These are phyloP conservation scores for Netelia melanura DNA, from an alignment of 2,888 invertebrate genomes.

Conservation along the genomic window DNA sequence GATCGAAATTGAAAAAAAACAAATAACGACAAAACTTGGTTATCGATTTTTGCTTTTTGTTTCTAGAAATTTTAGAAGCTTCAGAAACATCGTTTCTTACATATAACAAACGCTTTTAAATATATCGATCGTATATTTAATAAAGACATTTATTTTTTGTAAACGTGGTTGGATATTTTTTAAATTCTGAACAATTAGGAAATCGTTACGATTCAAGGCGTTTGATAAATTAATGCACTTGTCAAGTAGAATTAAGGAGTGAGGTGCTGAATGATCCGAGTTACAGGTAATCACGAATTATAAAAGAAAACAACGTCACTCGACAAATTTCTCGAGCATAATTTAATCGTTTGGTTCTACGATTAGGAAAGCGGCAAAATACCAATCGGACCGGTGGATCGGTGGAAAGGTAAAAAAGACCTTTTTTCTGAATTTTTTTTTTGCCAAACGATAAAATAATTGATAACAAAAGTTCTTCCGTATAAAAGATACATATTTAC, in stretches of 20 bases:
- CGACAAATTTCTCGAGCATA: neutral
- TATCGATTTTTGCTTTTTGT: neutral
- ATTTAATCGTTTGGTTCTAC: neutral
- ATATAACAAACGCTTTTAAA: constrained; percentile 14
- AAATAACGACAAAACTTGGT: neutral
- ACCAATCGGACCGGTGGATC: constrained; percentile 73
- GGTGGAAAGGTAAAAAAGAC: too few species aligned
- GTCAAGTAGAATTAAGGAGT: neutral
- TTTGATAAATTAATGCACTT: neutral
- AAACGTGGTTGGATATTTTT: too few species aligned
- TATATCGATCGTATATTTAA: constrained; percentile 20
- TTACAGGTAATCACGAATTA: constrained; percentile 76
- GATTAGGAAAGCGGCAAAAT: constrained; percentile 75
- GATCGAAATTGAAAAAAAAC: constrained; percentile 28
- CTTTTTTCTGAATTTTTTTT: too few species aligned
- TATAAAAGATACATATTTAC: too few species aligned
- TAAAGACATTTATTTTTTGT: too few species aligned
- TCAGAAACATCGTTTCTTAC: too few species aligned
- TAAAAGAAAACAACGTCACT: neutral
- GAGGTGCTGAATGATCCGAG: constrained; percentile 81
- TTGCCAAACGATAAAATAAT: too few species aligned
- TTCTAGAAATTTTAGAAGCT: neutral
- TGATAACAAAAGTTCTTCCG: too few species aligned
- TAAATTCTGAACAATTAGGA: too few species aligned
- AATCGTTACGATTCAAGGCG: too few species aligned